These are phyloP conservation scores for Drosophila oshimai DNA, from an alignment of 1,140 invertebrate species.

Conservation along the genomic window DNA sequence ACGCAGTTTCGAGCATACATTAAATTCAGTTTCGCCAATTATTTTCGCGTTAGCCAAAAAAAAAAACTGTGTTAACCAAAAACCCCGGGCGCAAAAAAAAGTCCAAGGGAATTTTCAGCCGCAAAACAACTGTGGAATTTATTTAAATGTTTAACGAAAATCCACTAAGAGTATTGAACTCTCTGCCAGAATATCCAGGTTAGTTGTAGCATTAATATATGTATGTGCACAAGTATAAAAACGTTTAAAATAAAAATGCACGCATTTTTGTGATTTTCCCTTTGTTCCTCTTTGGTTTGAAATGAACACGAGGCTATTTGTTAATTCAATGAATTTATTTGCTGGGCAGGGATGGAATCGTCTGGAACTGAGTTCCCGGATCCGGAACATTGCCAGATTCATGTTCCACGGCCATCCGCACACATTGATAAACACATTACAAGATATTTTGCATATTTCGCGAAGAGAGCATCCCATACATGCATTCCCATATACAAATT, in stretches of 20 bases:
- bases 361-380: slow-evolving; percentile 7
- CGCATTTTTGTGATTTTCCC: not conserved
- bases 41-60: slow-evolving; percentile 7
- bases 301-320: slow-evolving; percentile 71
- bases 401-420: slow-evolving; percentile 48
- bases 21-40: slow-evolving; percentile 18
- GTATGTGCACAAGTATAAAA: not conserved
- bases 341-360: not conserved
- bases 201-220: not conserved
- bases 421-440: slow-evolving; percentile 75
- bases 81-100: not conserved
- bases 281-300: slow-evolving; percentile 29
- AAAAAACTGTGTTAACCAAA: not conserved
- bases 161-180: slow-evolving; percentile 57
- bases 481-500: no score
- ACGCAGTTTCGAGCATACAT: not conserved
- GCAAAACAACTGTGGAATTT: slow-evolving; percentile 33
- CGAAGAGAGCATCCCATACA: not conserved
- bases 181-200: slow-evolving; percentile 2
- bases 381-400: slow-evolving; percentile 38
- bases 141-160: slow-evolving; percentile 69
- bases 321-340: slow-evolving; percentile 72
- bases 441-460: slow-evolving; percentile 77
- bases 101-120: slow-evolving; percentile 10
- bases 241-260: not conserved